Evolutionary conservation across 2,888 invertebrate species (phyloP), one percentile per base, ranked within the genome.

Genomic region (Ormia ochracea): DNA sequence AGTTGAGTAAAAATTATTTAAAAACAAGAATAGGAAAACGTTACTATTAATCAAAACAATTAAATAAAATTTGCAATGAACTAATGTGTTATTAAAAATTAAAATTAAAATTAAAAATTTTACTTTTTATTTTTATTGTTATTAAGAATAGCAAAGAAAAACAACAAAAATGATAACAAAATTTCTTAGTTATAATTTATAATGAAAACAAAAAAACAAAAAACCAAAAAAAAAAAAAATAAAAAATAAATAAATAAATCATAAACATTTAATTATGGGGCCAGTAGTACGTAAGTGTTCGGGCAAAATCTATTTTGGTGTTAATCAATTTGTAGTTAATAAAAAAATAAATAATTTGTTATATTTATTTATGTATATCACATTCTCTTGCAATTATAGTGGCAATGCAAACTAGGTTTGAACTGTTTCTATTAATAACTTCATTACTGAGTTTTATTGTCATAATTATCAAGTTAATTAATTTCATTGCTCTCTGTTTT

Each of bases 221-320:
- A 75, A 48, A 76, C 17, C 1, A 48, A 48, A 48, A 33, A 26
- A 50, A 26, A 48, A 74, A 82, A 81, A n/a, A n/a, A n/a, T n/a
- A 78, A 21, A 12, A 78, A 77, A 66, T 58, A 74, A 59, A 69
- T 65, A 79, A 68, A 23, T 69, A 75, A 48, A 76, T 17, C 1
- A 48, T 54, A 48, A 33, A 26, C 23, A 26, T 52, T 73, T 82
- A 81, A 79, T 79, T 83, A 89, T 87, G 89, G 90, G 89, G 89
- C 89, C 89, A 88, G 85, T 88, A 87, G 89, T 89, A 87, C 88
- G 88, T 90, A 90, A 90, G 90, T 88, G 88, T 90, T 89, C 89
- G 90, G 88, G 87, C 87, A 86, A 90, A 90, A 89, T 88, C 85
- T 89, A 86, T 86, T 87, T 88, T 87, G 88, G 87, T 86, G 85